These are phyloP conservation scores for Suncus etruscus DNA, from an alignment of 2,113 vertebrate genomes.

Conservation along the genomic window DNA sequence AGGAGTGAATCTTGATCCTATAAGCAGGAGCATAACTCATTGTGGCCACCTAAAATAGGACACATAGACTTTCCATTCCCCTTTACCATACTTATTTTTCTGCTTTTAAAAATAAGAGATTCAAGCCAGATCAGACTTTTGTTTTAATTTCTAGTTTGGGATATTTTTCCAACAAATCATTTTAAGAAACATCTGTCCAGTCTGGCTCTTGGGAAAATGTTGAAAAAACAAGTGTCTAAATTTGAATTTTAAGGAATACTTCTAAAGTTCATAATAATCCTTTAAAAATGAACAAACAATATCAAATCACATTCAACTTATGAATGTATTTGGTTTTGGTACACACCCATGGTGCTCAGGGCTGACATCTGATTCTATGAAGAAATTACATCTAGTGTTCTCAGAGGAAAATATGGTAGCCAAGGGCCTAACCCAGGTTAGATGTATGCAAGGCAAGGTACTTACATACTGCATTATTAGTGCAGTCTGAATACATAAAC, in stretches of 20 bases:
- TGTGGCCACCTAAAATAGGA: neutral
- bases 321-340: no score
- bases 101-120: slow-evolving; percentile 51
- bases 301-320: slow-evolving; percentile 46
- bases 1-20: no score
- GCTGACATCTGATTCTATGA: no score
- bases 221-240: slow-evolving; percentile 68
- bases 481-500: no score
- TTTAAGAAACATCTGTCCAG: slow-evolving; percentile 77
- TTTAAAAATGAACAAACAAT: slow-evolving; percentile 66
- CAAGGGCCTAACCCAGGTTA: no score
- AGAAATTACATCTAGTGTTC: no score
- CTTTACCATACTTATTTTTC: neutral
- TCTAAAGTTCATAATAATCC: slow-evolving; percentile 38
- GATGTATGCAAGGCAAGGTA: no score
- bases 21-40: neutral
- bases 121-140: slow-evolving; percentile 31
- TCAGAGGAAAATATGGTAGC: no score
- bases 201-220: slow-evolving; percentile 57
- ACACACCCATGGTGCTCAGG: no score
- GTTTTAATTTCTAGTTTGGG: slow-evolving; percentile 51
- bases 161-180: slow-evolving; percentile 64
- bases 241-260: slow-evolving; percentile 63
- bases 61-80: neutral
- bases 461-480: no score